Base-by-base conservation (phyloP, 2,888 invertebrate genomes). In the Eustalomyia histrio region DNA sequence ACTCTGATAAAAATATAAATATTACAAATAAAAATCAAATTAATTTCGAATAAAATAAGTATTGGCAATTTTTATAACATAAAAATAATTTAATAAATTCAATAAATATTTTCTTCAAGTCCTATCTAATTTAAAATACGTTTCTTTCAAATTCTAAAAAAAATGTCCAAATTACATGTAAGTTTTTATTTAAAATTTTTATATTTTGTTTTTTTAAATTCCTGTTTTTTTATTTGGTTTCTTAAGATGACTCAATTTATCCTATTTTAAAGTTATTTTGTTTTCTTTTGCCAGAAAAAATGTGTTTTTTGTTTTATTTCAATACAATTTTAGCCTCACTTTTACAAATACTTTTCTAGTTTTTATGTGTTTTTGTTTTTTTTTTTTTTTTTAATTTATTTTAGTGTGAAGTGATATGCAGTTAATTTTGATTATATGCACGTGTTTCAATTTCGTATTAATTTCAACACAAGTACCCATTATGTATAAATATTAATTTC, bases 141-240 rank as follows among this genome's bases (percentile, higher is more conserved):
- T n/a, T n/a, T n/a, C n/a, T n/a, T n/a, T n/a, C 39, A 43, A 61
- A 9, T 17, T 35, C 2, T 17, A 2, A 18, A 1, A 39, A 60
- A 83, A 80, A 88, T 88, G 88, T 84, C 86, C 65, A 86, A 88
- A 87, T 79, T 86, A 78, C 87, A 88, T 84, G 88, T 88, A 86
- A 88, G 88, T 87, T 72, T 43, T 64, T 58, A 16, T 53, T 57
- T 57, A 16, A 39, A 52, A n/a, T 57, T 6, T 6, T 29, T 6
- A 1, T 6, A 6, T 29, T 29, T 29, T 29, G 1, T 39, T 21
- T 39, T 21, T 58, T 17, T 1, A 75, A 58, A 58, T 21, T 73
- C 58, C 76, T 69, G 17, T 69, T 73, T 29, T n/a, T 5, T 63
- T 63, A 8, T 35, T 50, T 43, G 21, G 14, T 35, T 58, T 17